These are phyloP conservation scores for Amblyopsis hoosieri DNA, from an alignment of 2,797 vertebrate species.

Conservation along the genomic window DNA sequence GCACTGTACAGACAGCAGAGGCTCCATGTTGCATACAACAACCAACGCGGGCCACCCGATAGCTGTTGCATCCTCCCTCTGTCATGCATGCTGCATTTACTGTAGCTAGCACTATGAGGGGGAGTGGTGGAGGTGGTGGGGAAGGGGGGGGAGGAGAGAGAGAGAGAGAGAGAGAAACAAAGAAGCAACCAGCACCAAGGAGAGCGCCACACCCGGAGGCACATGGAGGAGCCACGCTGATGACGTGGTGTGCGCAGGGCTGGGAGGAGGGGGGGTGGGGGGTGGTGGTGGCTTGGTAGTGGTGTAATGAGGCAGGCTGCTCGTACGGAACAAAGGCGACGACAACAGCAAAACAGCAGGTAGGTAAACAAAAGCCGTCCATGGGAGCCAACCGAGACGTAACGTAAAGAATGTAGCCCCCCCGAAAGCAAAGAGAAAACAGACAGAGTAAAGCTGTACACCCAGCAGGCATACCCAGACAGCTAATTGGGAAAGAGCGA, in stretches of 20 bases:
- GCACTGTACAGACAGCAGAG: no score
- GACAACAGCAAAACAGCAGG: conserved; percentile 10
- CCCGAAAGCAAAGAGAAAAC: conserved; percentile 22
- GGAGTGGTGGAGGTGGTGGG: background rate
- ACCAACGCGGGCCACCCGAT: conserved; percentile 33
- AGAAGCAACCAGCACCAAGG: conserved; percentile 75
- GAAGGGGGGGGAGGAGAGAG: conserved; percentile 36
- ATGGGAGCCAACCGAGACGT: conserved; percentile 54
- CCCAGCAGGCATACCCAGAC: conserved; percentile 77
- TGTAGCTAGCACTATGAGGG: no score
- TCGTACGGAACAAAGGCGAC: conserved; percentile 14
- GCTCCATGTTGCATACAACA: no score
- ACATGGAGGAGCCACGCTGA: conserved; percentile 76
- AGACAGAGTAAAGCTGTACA: conserved; percentile 73
- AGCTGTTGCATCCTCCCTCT: conserved; percentile 66
- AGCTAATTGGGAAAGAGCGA: conserved; percentile 61
- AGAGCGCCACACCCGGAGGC: conserved; percentile 73
- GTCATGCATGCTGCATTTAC: no score
- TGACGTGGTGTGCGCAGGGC: conserved; percentile 66
- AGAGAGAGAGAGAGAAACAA: conserved; percentile 54
- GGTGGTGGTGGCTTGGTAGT: conserved; percentile 35
- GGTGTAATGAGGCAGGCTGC: conserved; percentile 64
- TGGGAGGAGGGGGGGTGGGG: conserved; percentile 52
- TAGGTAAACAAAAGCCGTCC: conserved; percentile 62
- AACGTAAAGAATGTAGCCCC: conserved; percentile 19